Evolutionary conservation across 1,140 invertebrate species (phyloP).

Genomic region (Drosophila nannoptera): DNA sequence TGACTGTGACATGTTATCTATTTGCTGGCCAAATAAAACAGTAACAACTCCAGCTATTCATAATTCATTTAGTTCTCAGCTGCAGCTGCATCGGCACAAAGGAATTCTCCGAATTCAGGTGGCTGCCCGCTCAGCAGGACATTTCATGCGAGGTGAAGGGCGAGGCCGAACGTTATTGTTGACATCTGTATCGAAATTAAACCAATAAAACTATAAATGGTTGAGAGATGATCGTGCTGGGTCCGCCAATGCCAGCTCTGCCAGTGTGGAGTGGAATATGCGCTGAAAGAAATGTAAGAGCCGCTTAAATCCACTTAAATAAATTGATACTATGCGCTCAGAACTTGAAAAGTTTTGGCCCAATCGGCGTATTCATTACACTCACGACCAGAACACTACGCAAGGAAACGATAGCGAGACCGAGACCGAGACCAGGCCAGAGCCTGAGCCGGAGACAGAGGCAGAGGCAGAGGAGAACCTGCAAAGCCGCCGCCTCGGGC

Average conservation of each 20-base stretch:
- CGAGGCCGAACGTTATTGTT: too few relatives aligned
- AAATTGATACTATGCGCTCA: slow-evolving; percentile 62
- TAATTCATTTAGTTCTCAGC: too few relatives aligned
- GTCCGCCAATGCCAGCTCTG: slow-evolving; percentile 8
- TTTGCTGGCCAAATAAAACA: too few relatives aligned
- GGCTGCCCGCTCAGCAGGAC: too few relatives aligned
- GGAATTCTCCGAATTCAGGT: too few relatives aligned
- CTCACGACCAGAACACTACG: slow-evolving; percentile 39
- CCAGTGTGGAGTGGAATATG: slow-evolving; percentile 28
- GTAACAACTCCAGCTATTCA: too few relatives aligned
- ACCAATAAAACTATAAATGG: too few relatives aligned
- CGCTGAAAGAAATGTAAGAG: slow-evolving; percentile 49
- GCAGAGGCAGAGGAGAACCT: slow-evolving; percentile 31
- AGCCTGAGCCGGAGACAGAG: not conserved
- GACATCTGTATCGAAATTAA: too few relatives aligned
- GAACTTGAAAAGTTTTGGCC: slow-evolving; percentile 53
- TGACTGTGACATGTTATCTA: too few relatives aligned
- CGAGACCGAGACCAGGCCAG: not conserved
- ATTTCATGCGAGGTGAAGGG: too few relatives aligned
- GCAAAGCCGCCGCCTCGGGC: slow-evolving; percentile 43
- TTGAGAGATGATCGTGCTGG: not conserved
- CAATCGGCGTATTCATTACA: slow-evolving; percentile 52
- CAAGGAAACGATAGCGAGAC: slow-evolving; percentile 20
- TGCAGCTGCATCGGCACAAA: too few relatives aligned
- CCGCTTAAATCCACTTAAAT: slow-evolving; percentile 69